Conservation (phyloP, 2,113 vertebrate genomes). For the Nansenia antarctica region DNA sequence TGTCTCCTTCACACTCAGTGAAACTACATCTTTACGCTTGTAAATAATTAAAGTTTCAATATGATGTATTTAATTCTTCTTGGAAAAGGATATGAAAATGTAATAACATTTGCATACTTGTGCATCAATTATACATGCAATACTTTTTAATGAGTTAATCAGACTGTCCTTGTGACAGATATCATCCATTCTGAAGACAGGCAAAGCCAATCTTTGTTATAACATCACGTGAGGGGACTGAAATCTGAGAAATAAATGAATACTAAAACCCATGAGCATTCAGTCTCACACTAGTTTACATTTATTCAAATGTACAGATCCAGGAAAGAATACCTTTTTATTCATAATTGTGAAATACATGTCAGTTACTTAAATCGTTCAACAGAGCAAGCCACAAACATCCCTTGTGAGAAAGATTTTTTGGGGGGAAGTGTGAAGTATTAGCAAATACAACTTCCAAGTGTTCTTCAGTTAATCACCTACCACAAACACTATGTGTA, state of each 20-base stretch:
- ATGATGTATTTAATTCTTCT: constrained; percentile 74
- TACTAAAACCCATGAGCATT: no score
- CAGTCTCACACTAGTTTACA: no score
- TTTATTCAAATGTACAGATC: no score
- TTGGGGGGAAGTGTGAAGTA: constrained; percentile 33
- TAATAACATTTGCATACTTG: constrained; percentile 78
- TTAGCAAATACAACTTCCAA: constrained; percentile 45
- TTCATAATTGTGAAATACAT: no score
- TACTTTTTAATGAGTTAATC: constrained; percentile 74
- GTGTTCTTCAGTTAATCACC: constrained; percentile 55
- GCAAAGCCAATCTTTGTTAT: constrained; percentile 40
- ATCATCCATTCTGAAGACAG: constrained; percentile 22
- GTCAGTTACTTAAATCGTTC: no score
- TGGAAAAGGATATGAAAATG: constrained; percentile 69
- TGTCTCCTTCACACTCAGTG: constrained; percentile 15
- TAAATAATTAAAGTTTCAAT: constrained; percentile 78
- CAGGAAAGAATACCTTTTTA: no score
- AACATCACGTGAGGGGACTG: no score
- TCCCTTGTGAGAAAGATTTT: constrained; percentile 19
- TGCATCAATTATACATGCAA: constrained; percentile 78
- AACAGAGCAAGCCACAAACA: constrained; percentile 23
- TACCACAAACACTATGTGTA: no score
- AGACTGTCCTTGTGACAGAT: constrained; percentile 46
- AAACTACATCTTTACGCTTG: constrained; percentile 59
- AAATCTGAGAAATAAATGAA: no score